Conservation (phyloP, 2,797 vertebrate species). For the Myoxocephalus aenaeus region DNA sequence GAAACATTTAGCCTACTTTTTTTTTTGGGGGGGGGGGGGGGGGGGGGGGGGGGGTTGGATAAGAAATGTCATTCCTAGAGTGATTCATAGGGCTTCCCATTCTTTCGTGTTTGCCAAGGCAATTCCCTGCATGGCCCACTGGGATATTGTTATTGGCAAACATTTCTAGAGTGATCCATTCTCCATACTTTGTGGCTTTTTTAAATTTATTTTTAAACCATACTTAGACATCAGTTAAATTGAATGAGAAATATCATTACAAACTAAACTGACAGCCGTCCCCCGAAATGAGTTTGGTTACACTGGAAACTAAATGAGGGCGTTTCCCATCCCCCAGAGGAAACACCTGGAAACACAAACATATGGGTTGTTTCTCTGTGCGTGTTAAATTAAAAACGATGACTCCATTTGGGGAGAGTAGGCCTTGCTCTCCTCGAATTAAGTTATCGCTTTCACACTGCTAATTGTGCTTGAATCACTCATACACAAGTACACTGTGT, state of each 20-base stretch:
- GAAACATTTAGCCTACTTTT: conserved; percentile 6
- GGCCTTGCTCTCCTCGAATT: conserved; percentile 21
- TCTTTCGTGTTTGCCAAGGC: conserved; percentile 53
- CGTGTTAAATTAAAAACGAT: conserved; percentile 45
- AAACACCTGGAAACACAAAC: conserved; percentile 21
- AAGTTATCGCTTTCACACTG: conserved; percentile 28
- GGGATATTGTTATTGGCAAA: conserved; percentile 57
- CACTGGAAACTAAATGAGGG: conserved; percentile 14
- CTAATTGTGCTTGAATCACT: conserved; percentile 41
- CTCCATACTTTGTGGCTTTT: conserved; percentile 21
- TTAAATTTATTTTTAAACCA: conserved; percentile 6
- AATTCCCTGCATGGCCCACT: conserved; percentile 39
- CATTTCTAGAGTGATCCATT: conserved; percentile 52
- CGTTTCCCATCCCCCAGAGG: conserved; percentile 7
- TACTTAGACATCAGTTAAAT: conserved; percentile 42
- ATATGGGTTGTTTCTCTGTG: conserved; percentile 18
- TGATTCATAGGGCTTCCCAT: conserved; percentile 64
- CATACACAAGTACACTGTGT: conserved; percentile 11
- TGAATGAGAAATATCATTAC: conserved; percentile 28
- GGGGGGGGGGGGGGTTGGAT: conserved; percentile 40
- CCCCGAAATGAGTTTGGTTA: conserved; percentile 8
- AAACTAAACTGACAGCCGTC: conserved; percentile 4
- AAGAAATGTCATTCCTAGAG: conserved; percentile 49
- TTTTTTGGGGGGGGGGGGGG: too few species aligned
- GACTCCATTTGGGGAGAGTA: conserved; percentile 38